Conservation (phyloP, 2,113 vertebrate species). For the Nesogale talazaci region DNA sequence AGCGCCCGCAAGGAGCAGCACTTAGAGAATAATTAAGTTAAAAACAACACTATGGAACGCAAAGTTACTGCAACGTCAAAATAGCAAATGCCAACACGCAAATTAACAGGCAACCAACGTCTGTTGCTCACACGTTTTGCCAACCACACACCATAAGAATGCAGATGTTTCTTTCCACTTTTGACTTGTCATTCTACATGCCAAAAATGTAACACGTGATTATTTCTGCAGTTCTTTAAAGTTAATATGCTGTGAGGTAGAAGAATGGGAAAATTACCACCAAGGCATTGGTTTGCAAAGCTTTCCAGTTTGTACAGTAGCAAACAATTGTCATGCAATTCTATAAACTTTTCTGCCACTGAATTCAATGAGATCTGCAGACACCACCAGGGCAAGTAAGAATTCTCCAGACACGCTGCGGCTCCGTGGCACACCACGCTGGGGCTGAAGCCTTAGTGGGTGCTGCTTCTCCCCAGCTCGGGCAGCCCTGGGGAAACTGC, state of each 20-base stretch:
- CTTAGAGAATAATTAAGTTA: not conserved
- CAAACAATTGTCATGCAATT: not conserved
- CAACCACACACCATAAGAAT: constrained; percentile 46
- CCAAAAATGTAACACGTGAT: constrained; percentile 25
- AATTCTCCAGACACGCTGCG: not conserved
- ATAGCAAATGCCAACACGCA: not conserved
- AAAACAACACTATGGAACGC: constrained; percentile 16
- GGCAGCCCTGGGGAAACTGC: not conserved
- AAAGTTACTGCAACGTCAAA: constrained; percentile 40
- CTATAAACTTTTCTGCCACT: constrained; percentile 22
- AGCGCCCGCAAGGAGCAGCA: not conserved
- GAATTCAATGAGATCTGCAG: constrained; percentile 45
- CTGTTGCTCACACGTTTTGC: constrained; percentile 62
- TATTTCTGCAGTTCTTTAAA: constrained; percentile 40
- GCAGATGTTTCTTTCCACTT: constrained; percentile 69
- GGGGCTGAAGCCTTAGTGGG: not conserved
- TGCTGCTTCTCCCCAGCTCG: not conserved
- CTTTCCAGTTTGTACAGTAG: not conserved
- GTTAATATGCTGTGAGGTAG: constrained; percentile 21
- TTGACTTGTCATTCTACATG: constrained; percentile 29
- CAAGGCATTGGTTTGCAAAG: constrained; percentile 25
- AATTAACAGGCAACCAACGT: constrained; percentile 54
- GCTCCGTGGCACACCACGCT: not conserved
- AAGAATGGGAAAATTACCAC: constrained; percentile 45
- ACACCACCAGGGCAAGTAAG: not conserved